These are phyloP conservation scores for Mimachlamys varia DNA, from an alignment of 2,888 invertebrate species.

Conservation along the genomic window DNA sequence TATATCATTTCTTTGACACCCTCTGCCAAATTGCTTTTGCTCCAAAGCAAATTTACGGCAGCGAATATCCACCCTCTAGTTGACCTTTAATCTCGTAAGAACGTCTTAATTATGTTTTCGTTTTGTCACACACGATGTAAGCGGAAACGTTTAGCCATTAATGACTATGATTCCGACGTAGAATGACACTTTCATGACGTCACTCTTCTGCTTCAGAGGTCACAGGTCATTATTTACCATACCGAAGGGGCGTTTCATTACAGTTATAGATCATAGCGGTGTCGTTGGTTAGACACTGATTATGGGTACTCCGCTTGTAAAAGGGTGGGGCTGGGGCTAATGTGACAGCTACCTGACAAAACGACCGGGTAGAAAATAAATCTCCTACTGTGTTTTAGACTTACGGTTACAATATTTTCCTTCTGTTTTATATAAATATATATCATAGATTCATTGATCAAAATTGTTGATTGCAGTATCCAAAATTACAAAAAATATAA, in stretches of 20 bases:
- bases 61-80: background rate
- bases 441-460: too few relatives aligned
- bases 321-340: background rate
- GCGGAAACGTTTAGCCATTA: background rate
- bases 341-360: background rate
- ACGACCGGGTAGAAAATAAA: background rate
- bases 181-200: conserved; percentile 2
- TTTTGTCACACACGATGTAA: background rate
- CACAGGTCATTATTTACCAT: background rate
- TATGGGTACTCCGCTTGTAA: background rate
- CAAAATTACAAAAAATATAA: too few relatives aligned
- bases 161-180: conserved; percentile 3
- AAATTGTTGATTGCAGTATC: too few relatives aligned
- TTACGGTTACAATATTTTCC: background rate
- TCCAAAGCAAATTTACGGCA: background rate
- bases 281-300: background rate
- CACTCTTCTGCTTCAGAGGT: conserved; percentile 13
- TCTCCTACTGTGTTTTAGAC: background rate
- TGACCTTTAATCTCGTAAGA: background rate
- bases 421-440: background rate
- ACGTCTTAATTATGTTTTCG: background rate
- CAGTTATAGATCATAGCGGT: background rate
- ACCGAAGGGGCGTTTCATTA: background rate
- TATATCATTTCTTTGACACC: background rate
- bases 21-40: conserved; percentile 18